Conservation (phyloP, 2,888 invertebrate genomes). For the Anagyrus pseudococci region DNA sequence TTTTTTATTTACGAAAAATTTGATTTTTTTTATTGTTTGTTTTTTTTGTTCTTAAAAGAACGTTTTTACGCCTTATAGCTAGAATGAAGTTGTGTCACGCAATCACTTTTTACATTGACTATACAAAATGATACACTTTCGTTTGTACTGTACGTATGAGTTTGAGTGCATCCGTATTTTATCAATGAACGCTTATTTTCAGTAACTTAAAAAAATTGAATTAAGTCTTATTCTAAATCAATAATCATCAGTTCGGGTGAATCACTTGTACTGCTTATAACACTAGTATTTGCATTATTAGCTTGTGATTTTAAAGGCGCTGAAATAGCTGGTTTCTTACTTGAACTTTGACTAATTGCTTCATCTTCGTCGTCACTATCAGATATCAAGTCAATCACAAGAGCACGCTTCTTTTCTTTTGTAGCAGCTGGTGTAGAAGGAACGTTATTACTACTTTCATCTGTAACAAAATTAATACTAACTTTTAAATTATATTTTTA, state of each 20-base stretch:
- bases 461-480: slow-evolving; percentile 41
- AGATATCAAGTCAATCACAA: slow-evolving; percentile 59
- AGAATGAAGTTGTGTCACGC: slow-evolving; percentile 7
- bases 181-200: slow-evolving; percentile 12
- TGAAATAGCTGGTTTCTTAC: slow-evolving; percentile 49
- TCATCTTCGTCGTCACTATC: slow-evolving; percentile 58
- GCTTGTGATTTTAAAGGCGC: slow-evolving; percentile 54
- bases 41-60: no score
- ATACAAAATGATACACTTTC: slow-evolving; percentile 30
- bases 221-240: slow-evolving; percentile 54
- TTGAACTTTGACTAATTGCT: slow-evolving; percentile 49
- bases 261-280: slow-evolving; percentile 59
- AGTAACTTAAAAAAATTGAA: slow-evolving; percentile 10
- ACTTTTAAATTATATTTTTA: background rate
- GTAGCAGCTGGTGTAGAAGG: slow-evolving; percentile 46
- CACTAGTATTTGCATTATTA: slow-evolving; percentile 45
- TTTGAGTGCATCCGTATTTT: slow-evolving; percentile 12
- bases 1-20: slow-evolving; percentile 16
- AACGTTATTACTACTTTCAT: slow-evolving; percentile 49
- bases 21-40: slow-evolving; percentile 17
- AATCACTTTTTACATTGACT: slow-evolving; percentile 25
- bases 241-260: slow-evolving; percentile 60
- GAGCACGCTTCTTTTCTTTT: slow-evolving; percentile 57
- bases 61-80: slow-evolving; percentile 9
- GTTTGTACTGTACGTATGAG: slow-evolving; percentile 23